These are phyloP conservation scores for Oenanthe melanoleuca DNA, from an alignment of 2,113 vertebrate genomes.

Conservation along the genomic window DNA sequence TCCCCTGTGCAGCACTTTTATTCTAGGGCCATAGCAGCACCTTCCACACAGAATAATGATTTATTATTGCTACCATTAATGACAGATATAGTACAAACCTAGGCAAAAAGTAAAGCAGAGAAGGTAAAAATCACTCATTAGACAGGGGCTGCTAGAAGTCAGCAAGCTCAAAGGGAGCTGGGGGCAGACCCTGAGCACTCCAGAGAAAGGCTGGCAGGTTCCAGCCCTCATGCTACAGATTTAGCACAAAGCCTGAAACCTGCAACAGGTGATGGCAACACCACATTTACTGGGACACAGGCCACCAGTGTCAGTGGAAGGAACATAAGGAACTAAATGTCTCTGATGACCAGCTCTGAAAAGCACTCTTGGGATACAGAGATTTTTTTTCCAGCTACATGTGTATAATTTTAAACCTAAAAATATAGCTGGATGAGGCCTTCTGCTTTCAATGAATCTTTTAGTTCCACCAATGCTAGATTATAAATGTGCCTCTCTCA, in stretches of 20 bases:
- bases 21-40: background rate
- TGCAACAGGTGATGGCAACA: background rate
- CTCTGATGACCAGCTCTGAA: background rate
- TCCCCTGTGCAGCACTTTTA: background rate
- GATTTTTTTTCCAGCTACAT: background rate
- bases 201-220: background rate
- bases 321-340: background rate
- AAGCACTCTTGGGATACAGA: background rate
- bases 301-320: background rate
- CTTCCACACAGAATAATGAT: background rate
- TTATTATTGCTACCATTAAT: background rate
- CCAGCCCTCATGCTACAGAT: background rate
- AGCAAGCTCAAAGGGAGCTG: background rate
- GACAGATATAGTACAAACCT: background rate
- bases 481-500: accelerated
- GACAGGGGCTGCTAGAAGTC: background rate
- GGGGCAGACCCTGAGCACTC: background rate
- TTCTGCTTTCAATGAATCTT: background rate
- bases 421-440: background rate
- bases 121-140: background rate
- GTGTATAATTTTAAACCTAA: background rate
- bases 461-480: accelerated
- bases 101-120: background rate
- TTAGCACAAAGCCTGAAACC: background rate
- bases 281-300: background rate